Conservation (phyloP, 37 sponge, comb jelly and placozoan genomes). For the Theonella swinhoei region DNA sequence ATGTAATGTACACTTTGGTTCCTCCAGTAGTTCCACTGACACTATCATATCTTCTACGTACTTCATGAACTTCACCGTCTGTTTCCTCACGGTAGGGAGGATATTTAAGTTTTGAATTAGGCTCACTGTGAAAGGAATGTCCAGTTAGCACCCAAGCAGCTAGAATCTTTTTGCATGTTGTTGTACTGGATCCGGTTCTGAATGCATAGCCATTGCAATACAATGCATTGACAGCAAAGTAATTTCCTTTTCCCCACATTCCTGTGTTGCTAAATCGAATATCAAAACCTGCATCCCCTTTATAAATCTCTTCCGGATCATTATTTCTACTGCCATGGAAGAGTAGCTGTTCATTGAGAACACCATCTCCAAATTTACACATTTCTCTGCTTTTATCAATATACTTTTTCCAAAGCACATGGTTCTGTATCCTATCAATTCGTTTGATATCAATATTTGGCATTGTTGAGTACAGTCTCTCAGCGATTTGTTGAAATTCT, state of each 20-base stretch:
- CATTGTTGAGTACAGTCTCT: conserved; percentile 15
- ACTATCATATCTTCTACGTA: conserved; percentile 57
- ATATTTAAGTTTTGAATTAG: neutral
- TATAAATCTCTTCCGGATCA: conserved; percentile 44
- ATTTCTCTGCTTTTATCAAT: conserved; percentile 17
- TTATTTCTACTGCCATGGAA: conserved; percentile 64
- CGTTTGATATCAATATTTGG: conserved; percentile 23
- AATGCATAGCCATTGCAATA: conserved; percentile 57
- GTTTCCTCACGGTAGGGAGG: conserved; percentile 23
- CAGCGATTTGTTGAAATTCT: conserved; percentile 25
- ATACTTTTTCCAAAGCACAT: conserved; percentile 59
- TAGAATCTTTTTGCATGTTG: conserved; percentile 46
- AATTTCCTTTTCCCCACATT: conserved; percentile 74
- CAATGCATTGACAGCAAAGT: conserved; percentile 72
- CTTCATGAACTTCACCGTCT: neutral
- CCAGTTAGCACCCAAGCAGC: conserved; percentile 66
- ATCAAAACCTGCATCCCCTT: conserved; percentile 64
- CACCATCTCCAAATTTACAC: neutral
- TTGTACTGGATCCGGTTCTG: neutral
- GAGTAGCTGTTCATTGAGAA: conserved; percentile 13
- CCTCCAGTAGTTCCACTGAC: conserved; percentile 55
- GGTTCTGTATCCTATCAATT: conserved; percentile 67
- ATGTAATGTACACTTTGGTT: conserved; percentile 66
- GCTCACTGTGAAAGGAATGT: conserved; percentile 6
- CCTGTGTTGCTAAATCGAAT: conserved; percentile 46